Evolutionary conservation across 2,888 invertebrate genomes (phyloP), one percentile per base, ranked within the genome.

Genomic region (Agonopterix subpropinquella): DNA sequence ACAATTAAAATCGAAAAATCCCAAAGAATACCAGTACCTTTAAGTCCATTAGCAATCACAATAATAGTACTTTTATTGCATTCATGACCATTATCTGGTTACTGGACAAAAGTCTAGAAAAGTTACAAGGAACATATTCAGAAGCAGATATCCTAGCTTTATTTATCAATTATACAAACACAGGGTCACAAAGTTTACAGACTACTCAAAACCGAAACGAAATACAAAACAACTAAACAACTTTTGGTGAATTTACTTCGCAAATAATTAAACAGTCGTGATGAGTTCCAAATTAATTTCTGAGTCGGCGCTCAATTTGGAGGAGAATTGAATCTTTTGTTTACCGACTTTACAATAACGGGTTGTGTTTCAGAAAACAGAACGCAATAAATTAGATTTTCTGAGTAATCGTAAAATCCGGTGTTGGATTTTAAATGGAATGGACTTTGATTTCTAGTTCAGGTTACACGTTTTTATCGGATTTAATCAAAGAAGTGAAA

Each of bases 271-370:
- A 55, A 56, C 60, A 53, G 57, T 64, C 59, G 56, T 60, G 55
- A 65, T 65, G 60, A 67, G 59, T 67, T 67, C 47, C 52, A 61
- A 70, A 73, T 67, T 71, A 71, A 69, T 67, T 70, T 67, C 55
- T 48, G 54, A 52, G 57, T 57, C 57, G 58, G 53, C 52, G 50
- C 56, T 54, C 53, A 56, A 57, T 51, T 52, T 57, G 44, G 18
- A 8, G 11, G 10, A 39, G 11, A 39, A 39, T 39, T 10, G 39
- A 10, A 39, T 11, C 39, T 11, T 39, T 39, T 39, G 39, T 39
- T 10, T 39, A 39, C 39, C 39, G 11, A 39, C n/a, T 39, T 39
- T n/a, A 39, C 39, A 39, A 39, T 39, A 39, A 39, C 39, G 39
- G 11, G 39, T 39, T 39, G n/a, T 39, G 39, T 39, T 39, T 39